Percentiles rank a stretch among this genome's conserved stretches.
Evolutionary conservation across 2,888 invertebrate genomes (phyloP).

Genomic region (Argyresthia albistria): DNA sequence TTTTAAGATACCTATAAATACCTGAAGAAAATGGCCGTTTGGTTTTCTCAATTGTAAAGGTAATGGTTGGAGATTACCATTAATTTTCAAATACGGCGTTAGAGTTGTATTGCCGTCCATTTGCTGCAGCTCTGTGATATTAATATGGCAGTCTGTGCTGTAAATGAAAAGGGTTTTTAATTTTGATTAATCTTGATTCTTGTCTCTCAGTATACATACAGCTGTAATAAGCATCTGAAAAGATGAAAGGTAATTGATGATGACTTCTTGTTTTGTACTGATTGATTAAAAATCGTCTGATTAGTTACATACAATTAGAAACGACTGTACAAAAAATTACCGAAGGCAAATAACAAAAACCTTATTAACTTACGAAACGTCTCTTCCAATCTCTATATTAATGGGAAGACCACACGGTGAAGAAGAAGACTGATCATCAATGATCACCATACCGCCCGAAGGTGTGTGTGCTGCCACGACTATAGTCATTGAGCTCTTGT

Average conservation of each 20-base stretch:
- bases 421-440: slow-evolving; percentile 15
- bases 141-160: slow-evolving; percentile 35
- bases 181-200: too few species aligned
- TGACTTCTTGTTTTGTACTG: too few species aligned
- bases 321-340: too few species aligned
- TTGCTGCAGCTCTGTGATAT: slow-evolving; percentile 24
- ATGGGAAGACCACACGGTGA: slow-evolving; percentile 29
- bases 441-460: slow-evolving; percentile 28
- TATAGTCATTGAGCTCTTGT: slow-evolving; percentile 15
- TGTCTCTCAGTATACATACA: too few species aligned
- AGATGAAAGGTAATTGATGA: too few species aligned
- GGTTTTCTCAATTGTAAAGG: slow-evolving; percentile 34
- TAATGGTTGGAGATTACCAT: slow-evolving; percentile 28
- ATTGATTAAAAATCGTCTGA: too few species aligned
- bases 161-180: too few species aligned
- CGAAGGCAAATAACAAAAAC: background rate
- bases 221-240: too few species aligned
- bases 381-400: slow-evolving; percentile 32
- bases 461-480: slow-evolving; percentile 22
- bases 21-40: slow-evolving; percentile 35
- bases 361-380: slow-evolving; percentile 33
- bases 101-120: slow-evolving; percentile 26
- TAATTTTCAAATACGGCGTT: slow-evolving; percentile 28
- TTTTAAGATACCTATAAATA: slow-evolving; percentile 12
- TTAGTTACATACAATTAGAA: too few species aligned